Percentiles rank a stretch among this genome's conserved stretches.
Conservation (phyloP, 2,888 invertebrate genomes). For the Bellardia bayeri region DNA sequence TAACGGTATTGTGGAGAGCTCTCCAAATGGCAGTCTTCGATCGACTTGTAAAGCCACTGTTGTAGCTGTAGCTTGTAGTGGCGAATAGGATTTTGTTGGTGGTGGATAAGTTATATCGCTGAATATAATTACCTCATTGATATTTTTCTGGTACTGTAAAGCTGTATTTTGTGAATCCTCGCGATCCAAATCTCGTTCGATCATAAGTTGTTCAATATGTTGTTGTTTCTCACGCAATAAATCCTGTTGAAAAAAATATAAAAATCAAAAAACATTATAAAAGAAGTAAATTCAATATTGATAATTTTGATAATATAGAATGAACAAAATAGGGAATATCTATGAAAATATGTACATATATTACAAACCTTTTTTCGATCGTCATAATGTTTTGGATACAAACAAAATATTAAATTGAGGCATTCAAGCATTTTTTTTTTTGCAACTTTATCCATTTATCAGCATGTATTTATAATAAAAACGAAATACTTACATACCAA, state of each 20-base stretch:
- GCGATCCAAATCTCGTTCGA: slow-evolving; percentile 95
- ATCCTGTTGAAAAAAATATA: slow-evolving; percentile 87
- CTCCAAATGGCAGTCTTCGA: slow-evolving; percentile 78
- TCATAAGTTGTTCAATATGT: slow-evolving; percentile 95
- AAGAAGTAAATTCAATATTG: neutral
- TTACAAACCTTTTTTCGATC: slow-evolving; percentile 31
- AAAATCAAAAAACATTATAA: slow-evolving; percentile 37
- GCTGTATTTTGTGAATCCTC: slow-evolving; percentile 93
- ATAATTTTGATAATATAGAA: neutral
- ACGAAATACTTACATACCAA: too few relatives aligned
- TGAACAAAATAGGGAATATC: slow-evolving; percentile 1
- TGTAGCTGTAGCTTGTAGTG: slow-evolving; percentile 25
- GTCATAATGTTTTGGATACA: slow-evolving; percentile 56
- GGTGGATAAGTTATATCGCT: slow-evolving; percentile 81
- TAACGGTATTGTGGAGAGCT: slow-evolving; percentile 70
- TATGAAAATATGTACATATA: neutral
- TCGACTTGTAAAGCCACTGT: slow-evolving; percentile 76
- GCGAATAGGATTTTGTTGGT: slow-evolving; percentile 31
- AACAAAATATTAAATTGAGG: neutral
- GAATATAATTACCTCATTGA: slow-evolving; percentile 84
- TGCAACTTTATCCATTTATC: too few relatives aligned
- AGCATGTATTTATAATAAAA: too few relatives aligned
- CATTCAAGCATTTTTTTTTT: too few relatives aligned
- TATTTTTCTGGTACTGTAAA: slow-evolving; percentile 83
- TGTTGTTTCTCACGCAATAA: slow-evolving; percentile 96